Evolutionary conservation across 64 coral and sea anemone genomes (phyloP).

Genomic region (Dendronephthya gigantea): DNA sequence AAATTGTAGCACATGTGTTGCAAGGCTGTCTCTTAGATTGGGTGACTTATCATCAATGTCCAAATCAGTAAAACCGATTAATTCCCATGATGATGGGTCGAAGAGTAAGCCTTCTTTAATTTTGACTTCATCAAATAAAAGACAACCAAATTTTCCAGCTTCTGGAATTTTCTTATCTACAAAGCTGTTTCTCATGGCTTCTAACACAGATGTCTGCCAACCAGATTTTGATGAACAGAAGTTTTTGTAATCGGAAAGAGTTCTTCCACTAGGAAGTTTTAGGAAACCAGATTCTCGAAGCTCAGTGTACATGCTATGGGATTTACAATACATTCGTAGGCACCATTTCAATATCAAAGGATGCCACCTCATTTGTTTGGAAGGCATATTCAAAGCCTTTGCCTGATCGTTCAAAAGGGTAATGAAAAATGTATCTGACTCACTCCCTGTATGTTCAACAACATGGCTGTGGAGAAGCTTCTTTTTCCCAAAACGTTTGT

Average conservation of each 20-base stretch:
- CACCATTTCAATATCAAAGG: constrained; percentile 14
- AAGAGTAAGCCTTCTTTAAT: constrained; percentile 15
- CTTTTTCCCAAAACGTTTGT: constrained; percentile 16
- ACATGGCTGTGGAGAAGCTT: constrained; percentile 10
- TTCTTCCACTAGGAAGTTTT: constrained; percentile 6
- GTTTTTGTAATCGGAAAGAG: constrained; percentile 7
- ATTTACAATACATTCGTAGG: constrained; percentile 11
- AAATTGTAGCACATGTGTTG: constrained; percentile 19
- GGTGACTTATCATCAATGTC: background rate
- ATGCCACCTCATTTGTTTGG: constrained; percentile 18
- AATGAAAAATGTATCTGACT: background rate
- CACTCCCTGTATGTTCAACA: constrained; percentile 15
- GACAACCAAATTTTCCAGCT: constrained; percentile 17
- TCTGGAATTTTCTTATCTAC: constrained; percentile 8
- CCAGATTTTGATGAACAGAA: constrained; percentile 20
- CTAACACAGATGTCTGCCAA: constrained; percentile 10
- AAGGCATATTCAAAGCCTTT: constrained; percentile 7
- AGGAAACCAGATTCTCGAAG: constrained; percentile 1
- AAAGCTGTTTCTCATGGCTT: constrained; percentile 13
- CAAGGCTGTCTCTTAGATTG: background rate
- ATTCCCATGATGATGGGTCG: background rate
- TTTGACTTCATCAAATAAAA: constrained; percentile 16
- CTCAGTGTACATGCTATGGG: constrained; percentile 1
- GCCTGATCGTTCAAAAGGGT: constrained; percentile 4
- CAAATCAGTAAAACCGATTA: constrained; percentile 5